Conservation (phyloP, 2,888 invertebrate genomes). For the Serrognathus titanus region DNA sequence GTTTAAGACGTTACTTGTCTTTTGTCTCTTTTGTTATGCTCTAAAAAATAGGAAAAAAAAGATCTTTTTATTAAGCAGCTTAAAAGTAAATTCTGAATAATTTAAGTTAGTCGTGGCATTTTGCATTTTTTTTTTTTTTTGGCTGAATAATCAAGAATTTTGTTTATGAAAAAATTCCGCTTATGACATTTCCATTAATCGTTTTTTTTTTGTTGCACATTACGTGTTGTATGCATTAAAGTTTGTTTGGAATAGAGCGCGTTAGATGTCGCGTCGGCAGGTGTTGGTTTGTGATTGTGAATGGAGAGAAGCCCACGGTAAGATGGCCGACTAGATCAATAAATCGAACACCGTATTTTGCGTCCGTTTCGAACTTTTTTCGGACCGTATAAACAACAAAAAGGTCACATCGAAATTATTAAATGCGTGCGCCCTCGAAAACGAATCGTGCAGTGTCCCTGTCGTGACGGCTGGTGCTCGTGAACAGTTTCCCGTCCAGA, state of each 20-base stretch:
- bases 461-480: neutral
- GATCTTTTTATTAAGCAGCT: too few species aligned
- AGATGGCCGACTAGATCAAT: conserved; percentile 30
- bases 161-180: too few species aligned
- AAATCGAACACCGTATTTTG: conserved; percentile 35
- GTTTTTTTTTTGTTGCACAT: too few species aligned
- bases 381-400: conserved; percentile 27
- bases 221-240: neutral
- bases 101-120: too few species aligned
- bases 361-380: conserved; percentile 30
- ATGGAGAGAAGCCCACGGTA: conserved; percentile 17
- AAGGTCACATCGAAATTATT: conserved; percentile 20
- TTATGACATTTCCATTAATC: too few species aligned
- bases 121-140: too few species aligned
- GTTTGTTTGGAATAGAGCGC: neutral
- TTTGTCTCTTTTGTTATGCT: too few species aligned
- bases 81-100: too few species aligned
- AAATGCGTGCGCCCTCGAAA: conserved; percentile 7
- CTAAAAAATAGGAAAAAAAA: too few species aligned
- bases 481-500: conserved; percentile 4
- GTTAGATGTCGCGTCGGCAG: conserved; percentile 10
- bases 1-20: too few species aligned
- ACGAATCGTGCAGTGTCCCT: conserved; percentile 7
- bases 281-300: conserved; percentile 2
- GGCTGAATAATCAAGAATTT: too few species aligned